Evolutionary conservation across 1,140 invertebrate genomes (phyloP), one percentile per base, ranked within the genome.

Genomic region (Nylanderia fulva): DNA sequence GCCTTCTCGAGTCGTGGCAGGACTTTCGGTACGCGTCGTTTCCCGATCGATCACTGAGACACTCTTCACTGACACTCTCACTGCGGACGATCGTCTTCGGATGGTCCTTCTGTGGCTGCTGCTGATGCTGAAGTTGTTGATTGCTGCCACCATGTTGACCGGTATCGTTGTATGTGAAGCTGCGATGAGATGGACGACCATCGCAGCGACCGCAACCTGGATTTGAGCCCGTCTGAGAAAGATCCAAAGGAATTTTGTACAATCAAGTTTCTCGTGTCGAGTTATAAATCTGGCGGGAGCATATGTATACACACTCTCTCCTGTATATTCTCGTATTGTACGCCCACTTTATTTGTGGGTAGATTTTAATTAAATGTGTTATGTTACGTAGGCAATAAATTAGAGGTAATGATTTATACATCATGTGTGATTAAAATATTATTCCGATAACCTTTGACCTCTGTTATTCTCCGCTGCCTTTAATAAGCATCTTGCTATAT

Each of bases 21-120:
- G 80, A 27, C 74, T 86, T 90, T 84, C 69, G 82, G 74, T 74
- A 74, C 24, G 79, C 85, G 45, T 83, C 90, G 27, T 66, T 80
- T 27, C 80, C 69, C 36, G 84, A 54, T 7, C 77, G 33, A 54
- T 90, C 90, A 86, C 85, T 88, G 56, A 85, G 79, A 77, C 89
- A 91, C 86, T 94, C 93, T 42, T 94, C 93, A 90, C 90, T 85
- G 45, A 92, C 90, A 91, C 93, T 93, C 60, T 93, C 93, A 90
- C 93, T 93, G 58, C 92, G 76, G n/a, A 42, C 82, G 11, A 92
- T 86, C 86, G 84, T 71, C 33, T 88, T 87, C 66, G 76, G 69
- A 52, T 85, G 75, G 24, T 84, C 69, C 13, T 63, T 82, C 8
- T 52, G 74, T 6, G 29, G 52, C 13, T 61, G 75, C n/a, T 86